Evolutionary conservation across 1,140 invertebrate genomes (phyloP).

Genomic region (Formica exsecta): DNA sequence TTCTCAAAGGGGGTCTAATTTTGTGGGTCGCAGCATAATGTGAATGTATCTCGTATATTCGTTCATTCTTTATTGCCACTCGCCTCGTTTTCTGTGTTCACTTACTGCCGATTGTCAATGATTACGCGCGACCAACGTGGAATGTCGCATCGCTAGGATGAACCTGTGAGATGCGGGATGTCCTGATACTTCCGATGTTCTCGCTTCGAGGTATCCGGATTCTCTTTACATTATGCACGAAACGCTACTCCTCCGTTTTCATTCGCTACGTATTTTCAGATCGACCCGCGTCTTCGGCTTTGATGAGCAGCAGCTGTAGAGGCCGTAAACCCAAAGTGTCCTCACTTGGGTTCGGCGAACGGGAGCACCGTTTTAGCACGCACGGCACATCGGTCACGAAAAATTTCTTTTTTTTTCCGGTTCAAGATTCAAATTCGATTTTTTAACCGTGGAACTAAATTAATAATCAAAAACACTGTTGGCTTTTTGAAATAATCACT

Average conservation of each 20-base stretch:
- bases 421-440: background rate
- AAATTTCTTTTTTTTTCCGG: background rate
- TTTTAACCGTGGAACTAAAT: background rate
- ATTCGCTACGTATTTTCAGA: conserved; percentile 40
- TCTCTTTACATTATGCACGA: conserved; percentile 23
- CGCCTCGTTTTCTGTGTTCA: conserved; percentile 21
- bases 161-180: conserved; percentile 59
- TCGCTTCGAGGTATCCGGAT: conserved; percentile 45
- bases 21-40: background rate
- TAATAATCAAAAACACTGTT: background rate
- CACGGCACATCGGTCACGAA: conserved; percentile 23
- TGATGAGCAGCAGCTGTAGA: conserved; percentile 37
- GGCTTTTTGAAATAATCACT: background rate
- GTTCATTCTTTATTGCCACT: background rate
- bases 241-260: background rate
- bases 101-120: conserved; percentile 78
- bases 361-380: conserved; percentile 42
- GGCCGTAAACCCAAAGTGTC: conserved; percentile 21
- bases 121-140: conserved; percentile 69
- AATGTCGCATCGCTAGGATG: conserved; percentile 75
- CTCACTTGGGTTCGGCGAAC: conserved; percentile 7
- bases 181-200: conserved; percentile 27
- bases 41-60: background rate
- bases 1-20: background rate
- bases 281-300: conserved; percentile 5